These are phyloP conservation scores for Halocynthia roretzi DNA, from an alignment of 23 tunicate species.

Conservation along the genomic window DNA sequence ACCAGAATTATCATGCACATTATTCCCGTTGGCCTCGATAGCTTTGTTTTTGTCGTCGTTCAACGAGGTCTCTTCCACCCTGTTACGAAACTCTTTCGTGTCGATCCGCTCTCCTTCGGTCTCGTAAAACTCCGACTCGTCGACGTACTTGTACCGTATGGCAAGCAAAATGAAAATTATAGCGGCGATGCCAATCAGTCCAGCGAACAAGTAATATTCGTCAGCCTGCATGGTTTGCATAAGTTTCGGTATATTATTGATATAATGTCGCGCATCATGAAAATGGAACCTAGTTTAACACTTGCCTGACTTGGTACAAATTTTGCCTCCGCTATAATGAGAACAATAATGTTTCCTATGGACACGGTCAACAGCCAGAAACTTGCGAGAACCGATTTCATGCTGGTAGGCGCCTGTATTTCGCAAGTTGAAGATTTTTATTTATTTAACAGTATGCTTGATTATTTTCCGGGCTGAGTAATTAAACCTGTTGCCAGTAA, in stretches of 20 bases:
- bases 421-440: too few relatives aligned
- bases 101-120: constrained; percentile 6
- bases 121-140: constrained; percentile 61
- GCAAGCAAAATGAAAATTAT: constrained; percentile 68
- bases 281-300: neutral
- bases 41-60: neutral
- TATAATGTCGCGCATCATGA: too few relatives aligned
- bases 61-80: neutral
- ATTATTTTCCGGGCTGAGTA: too few relatives aligned
- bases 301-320: constrained; percentile 77
- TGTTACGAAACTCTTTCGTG: neutral
- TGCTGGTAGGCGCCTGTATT: constrained; percentile 77
- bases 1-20: neutral
- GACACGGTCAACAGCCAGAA: constrained; percentile 91
- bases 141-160: constrained; percentile 74
- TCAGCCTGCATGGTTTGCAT: constrained; percentile 44
- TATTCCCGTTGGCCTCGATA: neutral
- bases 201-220: constrained; percentile 92
- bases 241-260: neutral
- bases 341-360: constrained; percentile 90
- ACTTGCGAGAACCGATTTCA: constrained; percentile 84
- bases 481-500: too few relatives aligned
- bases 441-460: too few relatives aligned
- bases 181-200: constrained; percentile 71
- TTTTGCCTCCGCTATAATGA: constrained; percentile 80